Percentiles rank a stretch among this genome's conserved stretches.
Conservation (phyloP, 2,888 invertebrate species). For the Chymomyza fuscimana region DNA sequence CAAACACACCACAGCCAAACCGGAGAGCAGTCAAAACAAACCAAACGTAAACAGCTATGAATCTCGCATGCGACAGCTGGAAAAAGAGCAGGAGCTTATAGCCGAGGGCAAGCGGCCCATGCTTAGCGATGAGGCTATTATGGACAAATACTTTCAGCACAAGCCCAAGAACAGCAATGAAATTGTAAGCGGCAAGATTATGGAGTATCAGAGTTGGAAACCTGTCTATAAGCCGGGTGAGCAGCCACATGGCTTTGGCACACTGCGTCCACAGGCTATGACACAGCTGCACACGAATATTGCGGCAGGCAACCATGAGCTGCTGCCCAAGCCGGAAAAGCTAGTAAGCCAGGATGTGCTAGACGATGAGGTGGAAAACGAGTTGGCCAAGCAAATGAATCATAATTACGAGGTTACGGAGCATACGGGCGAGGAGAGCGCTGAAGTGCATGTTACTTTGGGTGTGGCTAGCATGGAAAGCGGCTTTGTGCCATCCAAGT, state of each 20-base stretch:
- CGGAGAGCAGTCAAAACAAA: slow-evolving; percentile 34
- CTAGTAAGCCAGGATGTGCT: slow-evolving; percentile 36
- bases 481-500: slow-evolving; percentile 59
- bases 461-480: slow-evolving; percentile 47
- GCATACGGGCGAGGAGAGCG: slow-evolving; percentile 72
- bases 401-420: slow-evolving; percentile 77
- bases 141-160: slow-evolving; percentile 58
- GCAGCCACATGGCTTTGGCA: slow-evolving; percentile 53
- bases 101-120: slow-evolving; percentile 69
- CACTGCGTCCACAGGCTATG: slow-evolving; percentile 62
- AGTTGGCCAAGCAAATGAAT: slow-evolving; percentile 40
- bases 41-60: slow-evolving; percentile 51
- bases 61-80: slow-evolving; percentile 63
- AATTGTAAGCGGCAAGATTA: slow-evolving; percentile 65
- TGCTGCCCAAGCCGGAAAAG: slow-evolving; percentile 69
- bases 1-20: slow-evolving; percentile 45
- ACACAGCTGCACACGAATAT: slow-evolving; percentile 73
- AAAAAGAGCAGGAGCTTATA: slow-evolving; percentile 76
- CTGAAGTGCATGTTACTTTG: slow-evolving; percentile 37
- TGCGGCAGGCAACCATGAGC: slow-evolving; percentile 47
- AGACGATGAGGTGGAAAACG: slow-evolving; percentile 54
- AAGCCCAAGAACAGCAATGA: slow-evolving; percentile 49
- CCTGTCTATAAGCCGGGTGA: slow-evolving; percentile 66
- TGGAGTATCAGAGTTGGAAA: slow-evolving; percentile 76
- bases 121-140: slow-evolving; percentile 54